Percentiles rank a stretch among this genome's conserved stretches.
Evolutionary conservation across 2,113 vertebrate genomes (phyloP).

Genomic region (Cichladusa arquata): DNA sequence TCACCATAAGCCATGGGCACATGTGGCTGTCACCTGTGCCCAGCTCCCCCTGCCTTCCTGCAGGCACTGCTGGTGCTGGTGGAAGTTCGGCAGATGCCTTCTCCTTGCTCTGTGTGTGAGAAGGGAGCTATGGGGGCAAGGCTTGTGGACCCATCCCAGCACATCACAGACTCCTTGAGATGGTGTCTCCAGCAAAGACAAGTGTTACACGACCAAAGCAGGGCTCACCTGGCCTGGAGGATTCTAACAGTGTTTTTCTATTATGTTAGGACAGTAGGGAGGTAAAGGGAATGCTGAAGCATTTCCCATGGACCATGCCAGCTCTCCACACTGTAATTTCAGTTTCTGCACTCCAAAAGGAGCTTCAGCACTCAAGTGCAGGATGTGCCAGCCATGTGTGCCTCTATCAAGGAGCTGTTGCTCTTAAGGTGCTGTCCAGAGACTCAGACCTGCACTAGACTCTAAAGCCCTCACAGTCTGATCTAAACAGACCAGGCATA

Average conservation of each 20-base stretch:
- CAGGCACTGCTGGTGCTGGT: not conserved
- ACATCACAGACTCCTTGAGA: not conserved
- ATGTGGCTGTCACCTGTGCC: not conserved
- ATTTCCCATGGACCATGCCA: not conserved
- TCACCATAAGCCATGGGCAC: not conserved
- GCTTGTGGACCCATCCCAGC: not conserved
- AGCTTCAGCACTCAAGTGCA: not conserved
- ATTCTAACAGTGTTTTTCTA: not conserved
- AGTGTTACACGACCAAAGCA: rapidly evolving
- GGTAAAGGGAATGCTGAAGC: not conserved
- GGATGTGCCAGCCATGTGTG: rapidly evolving
- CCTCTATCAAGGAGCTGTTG: not conserved
- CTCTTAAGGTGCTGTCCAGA: not conserved
- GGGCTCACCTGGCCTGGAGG: not conserved
- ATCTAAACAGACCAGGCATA: not conserved
- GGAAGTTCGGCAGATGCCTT: not conserved
- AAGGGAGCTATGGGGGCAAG: rapidly evolving
- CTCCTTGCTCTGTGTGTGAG: not conserved
- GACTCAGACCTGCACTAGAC: not conserved
- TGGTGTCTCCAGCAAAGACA: not conserved
- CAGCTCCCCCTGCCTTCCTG: not conserved
- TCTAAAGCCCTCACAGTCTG: not conserved
- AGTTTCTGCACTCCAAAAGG: not conserved
- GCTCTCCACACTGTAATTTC: not conserved
- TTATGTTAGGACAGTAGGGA: not conserved